Evolutionary conservation across 53 echinoderm and acorn worm genomes (phyloP), one percentile per base, ranked within the genome.

Genomic region (Henricia sp.): DNA sequence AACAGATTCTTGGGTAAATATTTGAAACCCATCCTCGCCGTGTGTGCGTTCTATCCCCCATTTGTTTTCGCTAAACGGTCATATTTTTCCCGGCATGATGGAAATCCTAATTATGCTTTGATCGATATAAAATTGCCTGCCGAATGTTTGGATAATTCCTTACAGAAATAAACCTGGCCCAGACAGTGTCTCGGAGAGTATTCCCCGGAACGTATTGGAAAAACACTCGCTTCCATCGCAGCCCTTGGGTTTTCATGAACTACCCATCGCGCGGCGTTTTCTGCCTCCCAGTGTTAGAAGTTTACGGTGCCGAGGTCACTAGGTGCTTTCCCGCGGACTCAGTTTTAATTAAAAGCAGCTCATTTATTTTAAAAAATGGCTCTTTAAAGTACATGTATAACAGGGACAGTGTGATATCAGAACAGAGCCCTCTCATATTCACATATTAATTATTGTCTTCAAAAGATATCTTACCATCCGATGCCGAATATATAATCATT

Each of bases 61-160:
- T 60, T 34, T 23, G 62, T 60, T 34, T 25, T 16, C 6, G 29
- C 3, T 60, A 32, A 13, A 34, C 29, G 62, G 10, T 34, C 33
- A 34, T 30, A 30, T 60, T 60, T 60, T n/a, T n/a, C n/a, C n/a
- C n/a, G n/a, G n/a, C n/a, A 32, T 32, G 0, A 60, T 60, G 14
- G 33, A 60, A 34, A 34, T 34, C 32, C 6, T 26, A 34, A 60
- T 60, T 60, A 32, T 32, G n/a, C n/a, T 8, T 29, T 60, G 62
- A 60, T 60, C 62, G 62, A 60, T 60, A 60, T 60, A 60, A 33
- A 60, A 60, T 33, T 60, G 33, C 62, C n/a, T 60, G 62, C 30
- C 62, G 62, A 60, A 29, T 60, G 62, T 60, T 60, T 60, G 62
- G 62, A 60, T 29, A 60, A 17, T 34, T 60, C n/a, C 62, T 29